Base-by-base conservation (phyloP, 1,140 invertebrate genomes). In the Acyrthosiphon pisum region DNA sequence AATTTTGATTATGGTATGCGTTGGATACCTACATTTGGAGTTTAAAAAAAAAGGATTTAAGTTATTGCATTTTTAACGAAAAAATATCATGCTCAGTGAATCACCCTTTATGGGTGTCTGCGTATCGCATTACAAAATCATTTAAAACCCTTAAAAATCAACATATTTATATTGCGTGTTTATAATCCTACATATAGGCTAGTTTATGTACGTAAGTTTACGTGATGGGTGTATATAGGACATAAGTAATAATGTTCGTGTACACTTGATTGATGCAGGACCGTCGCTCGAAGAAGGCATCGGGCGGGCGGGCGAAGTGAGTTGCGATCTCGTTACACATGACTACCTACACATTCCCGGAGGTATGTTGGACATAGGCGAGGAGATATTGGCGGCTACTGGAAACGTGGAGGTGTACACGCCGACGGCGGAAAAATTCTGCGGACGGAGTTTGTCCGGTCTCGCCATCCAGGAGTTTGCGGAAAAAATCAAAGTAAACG, bases 271-370 rank as follows among this genome's bases (percentile, higher is more conserved):
- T 44, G 22, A 37, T 68, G n/a, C 68, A 94, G 94, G 94, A 6
- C 37, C 89, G 35, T 92, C 94, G 8, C 84, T 94, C n/a, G 90
- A 93, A 23, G 94, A 94, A 30, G 93, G 93, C 3, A 94, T 94
- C n/a, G 94, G 94, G 0, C 94, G 94, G 18, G 93, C 94, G 22
- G 94, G 94, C 6, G 93, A 93, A n/a, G 93, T 93, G 23, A 93
- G 93, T 46, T 94, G 94, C 60, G 94, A 94, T 68, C 76, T 94
- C 6, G 92, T 56, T 44, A 93, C 94, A 14, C 94, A 94, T 76
- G 94, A 94, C 81, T 94, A 94, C 60, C 90, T 94, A 20, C 93
- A 94, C 93, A 94, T 94, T 46, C 90, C 93, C 7, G 94, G 94
- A 20, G 94, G 94, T 11, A 93, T 93, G 91, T 53, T 87, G 68